Evolutionary conservation across 2,113 vertebrate species (phyloP).

Genomic region (Paratilapia polleni): DNA sequence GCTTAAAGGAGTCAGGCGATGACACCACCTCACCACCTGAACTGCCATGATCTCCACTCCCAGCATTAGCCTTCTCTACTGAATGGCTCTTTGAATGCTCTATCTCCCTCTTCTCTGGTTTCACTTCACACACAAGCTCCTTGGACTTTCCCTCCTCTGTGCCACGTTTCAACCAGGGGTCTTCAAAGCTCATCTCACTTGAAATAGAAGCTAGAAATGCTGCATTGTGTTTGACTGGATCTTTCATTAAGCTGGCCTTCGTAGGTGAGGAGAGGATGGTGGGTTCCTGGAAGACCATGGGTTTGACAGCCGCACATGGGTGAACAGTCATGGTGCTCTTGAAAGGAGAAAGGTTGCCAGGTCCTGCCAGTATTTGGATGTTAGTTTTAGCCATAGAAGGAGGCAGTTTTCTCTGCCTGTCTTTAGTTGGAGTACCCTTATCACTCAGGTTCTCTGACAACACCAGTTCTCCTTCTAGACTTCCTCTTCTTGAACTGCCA

Average conservation of each 20-base stretch:
- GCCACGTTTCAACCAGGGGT: constrained; percentile 95
- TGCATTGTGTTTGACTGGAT: constrained; percentile 64
- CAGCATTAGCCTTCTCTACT: constrained; percentile 18
- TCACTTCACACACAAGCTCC: constrained; percentile 56
- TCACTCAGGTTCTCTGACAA: constrained; percentile 76
- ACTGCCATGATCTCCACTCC: constrained; percentile 74
- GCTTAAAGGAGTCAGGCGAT: constrained; percentile 85
- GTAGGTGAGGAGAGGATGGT: constrained; percentile 50
- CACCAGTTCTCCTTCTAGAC: constrained; percentile 75
- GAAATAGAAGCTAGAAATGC: constrained; percentile 68
- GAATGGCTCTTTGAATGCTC: constrained; percentile 50
- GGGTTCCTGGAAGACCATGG: constrained; percentile 80
- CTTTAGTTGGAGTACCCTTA: constrained; percentile 76
- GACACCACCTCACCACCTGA: constrained; percentile 78
- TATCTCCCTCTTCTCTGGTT: constrained; percentile 72
- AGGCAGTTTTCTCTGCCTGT: constrained; percentile 84
- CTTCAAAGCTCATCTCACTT: constrained; percentile 87
- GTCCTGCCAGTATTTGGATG: constrained; percentile 81
- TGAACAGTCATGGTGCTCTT: constrained; percentile 86
- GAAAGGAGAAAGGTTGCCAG: constrained; percentile 85
- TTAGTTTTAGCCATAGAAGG: constrained; percentile 86
- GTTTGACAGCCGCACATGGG: constrained; percentile 86
- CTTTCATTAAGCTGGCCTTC: constrained; percentile 67
- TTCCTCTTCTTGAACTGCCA: constrained; percentile 58
- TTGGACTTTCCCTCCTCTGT: constrained; percentile 66